Evolutionary conservation across 2,797 vertebrate species (phyloP).

Genomic region (Leucoraja ocellata): DNA sequence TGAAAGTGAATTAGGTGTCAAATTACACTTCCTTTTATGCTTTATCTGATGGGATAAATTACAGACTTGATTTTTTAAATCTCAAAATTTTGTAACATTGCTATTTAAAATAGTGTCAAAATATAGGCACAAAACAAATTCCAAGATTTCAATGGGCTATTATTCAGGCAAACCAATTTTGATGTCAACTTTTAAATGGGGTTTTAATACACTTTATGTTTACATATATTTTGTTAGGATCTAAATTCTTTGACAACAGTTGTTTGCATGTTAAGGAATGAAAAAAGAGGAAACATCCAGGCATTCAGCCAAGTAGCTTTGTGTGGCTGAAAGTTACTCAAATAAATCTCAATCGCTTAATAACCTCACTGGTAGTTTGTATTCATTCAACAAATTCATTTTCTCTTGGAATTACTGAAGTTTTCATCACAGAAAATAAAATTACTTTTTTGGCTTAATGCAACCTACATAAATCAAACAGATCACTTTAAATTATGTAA

Average conservation of each 20-base stretch:
- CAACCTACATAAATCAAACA: not conserved
- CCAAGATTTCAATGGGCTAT: not conserved
- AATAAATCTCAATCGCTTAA: not conserved
- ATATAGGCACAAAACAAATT: not conserved
- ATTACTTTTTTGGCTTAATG: not conserved
- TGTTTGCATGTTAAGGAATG: not conserved
- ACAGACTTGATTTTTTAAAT: no score
- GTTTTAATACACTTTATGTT: not conserved
- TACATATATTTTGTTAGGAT: not conserved
- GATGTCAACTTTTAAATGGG: not conserved
- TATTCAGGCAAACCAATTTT: conserved; percentile 7
- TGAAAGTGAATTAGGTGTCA: no score
- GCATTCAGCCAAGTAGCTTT: not conserved
- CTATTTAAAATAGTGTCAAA: not conserved
- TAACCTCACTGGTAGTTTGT: not conserved
- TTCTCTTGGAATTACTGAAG: not conserved
- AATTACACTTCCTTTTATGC: no score
- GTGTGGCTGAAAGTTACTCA: not conserved
- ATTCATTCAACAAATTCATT: not conserved
- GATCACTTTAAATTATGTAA: not conserved
- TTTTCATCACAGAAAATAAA: not conserved
- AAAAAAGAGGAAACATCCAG: not conserved
- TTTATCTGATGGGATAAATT: no score
- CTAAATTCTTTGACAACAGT: not conserved
- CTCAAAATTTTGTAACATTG: no score